phyloP scores from a whole-genome alignment of 2,888 invertebrate genomes.

The Philaethria dido region DNA sequence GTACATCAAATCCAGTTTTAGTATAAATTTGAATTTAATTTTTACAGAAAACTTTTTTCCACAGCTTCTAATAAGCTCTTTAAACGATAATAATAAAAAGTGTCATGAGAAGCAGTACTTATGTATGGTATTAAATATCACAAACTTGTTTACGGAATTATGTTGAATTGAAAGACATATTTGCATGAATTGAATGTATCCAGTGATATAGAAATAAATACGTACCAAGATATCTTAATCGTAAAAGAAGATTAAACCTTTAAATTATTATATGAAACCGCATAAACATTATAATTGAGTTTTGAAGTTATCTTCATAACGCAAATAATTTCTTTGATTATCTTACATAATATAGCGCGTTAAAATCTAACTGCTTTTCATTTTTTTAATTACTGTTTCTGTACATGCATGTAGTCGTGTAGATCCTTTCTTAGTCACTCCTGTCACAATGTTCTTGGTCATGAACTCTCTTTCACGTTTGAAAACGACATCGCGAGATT shows the following conservation, averaged over 20 bases:
- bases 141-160: slow-evolving; percentile 23
- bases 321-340: slow-evolving; percentile 30
- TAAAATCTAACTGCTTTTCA: background rate
- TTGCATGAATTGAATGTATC: slow-evolving; percentile 20
- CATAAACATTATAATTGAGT: slow-evolving; percentile 37
- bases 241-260: slow-evolving; percentile 35
- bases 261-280: slow-evolving; percentile 30
- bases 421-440: background rate
- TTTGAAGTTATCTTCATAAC: slow-evolving; percentile 36
- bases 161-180: slow-evolving; percentile 20
- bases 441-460: no score
- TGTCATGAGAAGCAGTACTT: slow-evolving; percentile 1
- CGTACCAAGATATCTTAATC: slow-evolving; percentile 30
- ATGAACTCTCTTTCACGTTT: no score
- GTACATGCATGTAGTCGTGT: background rate
- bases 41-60: background rate
- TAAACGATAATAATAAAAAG: slow-evolving; percentile 8
- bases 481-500: no score
- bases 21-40: background rate
- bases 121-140: slow-evolving; percentile 2
- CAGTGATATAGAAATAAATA: slow-evolving; percentile 26
- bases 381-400: slow-evolving; percentile 14
- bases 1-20: slow-evolving; percentile 18
- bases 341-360: slow-evolving; percentile 20
- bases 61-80: slow-evolving; percentile 6